Percentiles rank a stretch among this genome's conserved stretches.
Conservation (phyloP, 2,888 invertebrate species). For the Leptinotarsa juncta region DNA sequence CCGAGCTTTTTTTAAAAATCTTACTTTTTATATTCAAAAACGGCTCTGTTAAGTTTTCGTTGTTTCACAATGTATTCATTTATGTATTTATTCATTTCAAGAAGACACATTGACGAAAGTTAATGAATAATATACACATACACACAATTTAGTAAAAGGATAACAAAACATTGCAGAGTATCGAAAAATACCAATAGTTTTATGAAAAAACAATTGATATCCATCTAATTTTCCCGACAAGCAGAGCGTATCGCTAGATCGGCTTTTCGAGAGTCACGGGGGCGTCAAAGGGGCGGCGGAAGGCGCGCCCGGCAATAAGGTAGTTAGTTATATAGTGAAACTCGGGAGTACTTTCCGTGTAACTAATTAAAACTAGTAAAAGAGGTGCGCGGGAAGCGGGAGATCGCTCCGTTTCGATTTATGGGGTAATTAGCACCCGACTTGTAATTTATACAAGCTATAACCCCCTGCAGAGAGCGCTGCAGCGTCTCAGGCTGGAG, state of each 20-base stretch:
- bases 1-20: no score
- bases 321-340: slow-evolving; percentile 47
- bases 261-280: slow-evolving; percentile 11
- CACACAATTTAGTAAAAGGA: no score
- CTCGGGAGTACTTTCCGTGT: slow-evolving; percentile 52
- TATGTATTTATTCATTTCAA: no score
- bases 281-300: slow-evolving; percentile 30
- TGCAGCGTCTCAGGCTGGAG: slow-evolving; percentile 45
- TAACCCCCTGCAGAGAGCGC: slow-evolving; percentile 54
- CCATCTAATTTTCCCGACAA: neutral
- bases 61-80: no score
- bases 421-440: slow-evolving; percentile 59
- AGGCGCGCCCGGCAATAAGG: slow-evolving; percentile 46
- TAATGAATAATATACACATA: no score
- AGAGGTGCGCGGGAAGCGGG: slow-evolving; percentile 50
- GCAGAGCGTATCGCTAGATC: slow-evolving; percentile 6
- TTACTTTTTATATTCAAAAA: no score
- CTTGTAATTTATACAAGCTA: slow-evolving; percentile 59
- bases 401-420: slow-evolving; percentile 52
- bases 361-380: slow-evolving; percentile 60
- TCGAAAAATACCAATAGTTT: no score
- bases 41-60: no score
- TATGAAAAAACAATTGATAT: neutral
- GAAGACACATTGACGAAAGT: no score
- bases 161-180: no score